Base-by-base conservation (phyloP, 2,113 vertebrate genomes). In the Ctenomys sociabilis region DNA sequence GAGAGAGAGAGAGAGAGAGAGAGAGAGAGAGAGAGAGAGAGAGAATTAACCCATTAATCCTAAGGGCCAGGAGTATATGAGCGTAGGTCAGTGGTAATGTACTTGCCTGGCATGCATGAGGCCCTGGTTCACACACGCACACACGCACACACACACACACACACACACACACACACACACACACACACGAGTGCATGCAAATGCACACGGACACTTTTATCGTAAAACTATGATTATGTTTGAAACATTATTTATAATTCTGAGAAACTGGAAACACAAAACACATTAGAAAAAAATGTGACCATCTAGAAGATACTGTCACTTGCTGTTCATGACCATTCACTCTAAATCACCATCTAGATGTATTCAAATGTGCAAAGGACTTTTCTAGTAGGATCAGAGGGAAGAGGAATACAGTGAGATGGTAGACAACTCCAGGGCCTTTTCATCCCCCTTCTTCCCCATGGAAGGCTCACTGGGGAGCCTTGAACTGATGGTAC, bases 231-330 rank as follows among this genome's bases (percentile, higher is more conserved):
- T 37, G 59, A 81, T 59, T 93, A 72, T 32, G 72, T 26, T 40
- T 54, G n/a, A 90, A 89, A n/a, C 57, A 64, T 8, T 54, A 75
- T 84, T 89, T 94, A 35, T 82, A 88, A 83, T 40, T 24, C 43
- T 89, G 32, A 93, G 43, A 88, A 61, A 81, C 30, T 81, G 16
- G 59, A 88, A 45, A 72, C 37, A n/a, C 10, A 52, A 89, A 89
- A 63, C 35, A 49, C 49, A 35, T 75, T 72, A 66, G 32, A 40
- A 93, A 63, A 54, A 77, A 4, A 37, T 35, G 10, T 57, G 2
- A 83, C 66, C 64, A 66, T 64, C 35, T 66, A 89, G 13, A 89
- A 37, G 43, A 35, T 9, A 43, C 28, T 1, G 28, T 16, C 16
- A 49, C 43, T 28, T 78, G 43, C 7, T 28, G 5, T 28, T 78